phyloP scores from a whole-genome alignment of 2,113 vertebrate genomes.

The Entelurus aequoreus region DNA sequence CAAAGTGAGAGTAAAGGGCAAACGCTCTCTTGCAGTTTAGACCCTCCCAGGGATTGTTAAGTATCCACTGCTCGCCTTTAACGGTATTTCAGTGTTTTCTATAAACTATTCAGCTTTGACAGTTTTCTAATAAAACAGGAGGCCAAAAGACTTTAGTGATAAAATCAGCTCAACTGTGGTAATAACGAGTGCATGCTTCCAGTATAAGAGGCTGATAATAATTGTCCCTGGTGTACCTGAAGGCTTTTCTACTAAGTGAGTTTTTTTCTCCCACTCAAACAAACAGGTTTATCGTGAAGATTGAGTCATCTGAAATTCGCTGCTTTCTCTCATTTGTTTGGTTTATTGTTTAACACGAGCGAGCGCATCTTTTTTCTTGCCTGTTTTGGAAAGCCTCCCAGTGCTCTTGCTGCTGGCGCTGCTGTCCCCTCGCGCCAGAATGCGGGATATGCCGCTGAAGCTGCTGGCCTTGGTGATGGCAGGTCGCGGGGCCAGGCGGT shows the following conservation, averaged over 20 bases:
- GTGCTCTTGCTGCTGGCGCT: constrained; percentile 96
- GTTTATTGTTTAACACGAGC: background rate
- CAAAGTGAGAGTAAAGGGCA: too few species aligned
- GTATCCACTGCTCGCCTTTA: constrained; percentile 13
- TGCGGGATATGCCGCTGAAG: constrained; percentile 93
- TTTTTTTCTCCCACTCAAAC: constrained; percentile 8
- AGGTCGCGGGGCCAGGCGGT: constrained; percentile 83
- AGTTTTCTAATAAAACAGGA: constrained; percentile 29
- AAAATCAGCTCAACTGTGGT: constrained; percentile 8
- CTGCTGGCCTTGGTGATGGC: constrained; percentile 97
- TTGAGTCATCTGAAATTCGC: background rate
- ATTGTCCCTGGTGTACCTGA: constrained; percentile 1
- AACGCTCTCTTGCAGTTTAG: background rate
- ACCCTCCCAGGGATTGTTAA: background rate
- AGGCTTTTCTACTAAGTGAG: constrained; percentile 10
- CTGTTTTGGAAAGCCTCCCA: constrained; percentile 93
- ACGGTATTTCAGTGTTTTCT: constrained; percentile 17
- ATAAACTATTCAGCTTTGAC: constrained; percentile 26
- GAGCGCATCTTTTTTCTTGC: constrained; percentile 45
- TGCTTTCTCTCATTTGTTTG: background rate
- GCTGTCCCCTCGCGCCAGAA: constrained; percentile 91
- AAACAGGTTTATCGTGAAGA: constrained; percentile 2
- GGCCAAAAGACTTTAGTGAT: constrained; percentile 19
- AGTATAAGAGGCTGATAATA: constrained; percentile 12
- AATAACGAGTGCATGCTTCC: background rate